Evolutionary conservation across 2,888 invertebrate genomes (phyloP).

Genomic region (Xestia ashworthii): DNA sequence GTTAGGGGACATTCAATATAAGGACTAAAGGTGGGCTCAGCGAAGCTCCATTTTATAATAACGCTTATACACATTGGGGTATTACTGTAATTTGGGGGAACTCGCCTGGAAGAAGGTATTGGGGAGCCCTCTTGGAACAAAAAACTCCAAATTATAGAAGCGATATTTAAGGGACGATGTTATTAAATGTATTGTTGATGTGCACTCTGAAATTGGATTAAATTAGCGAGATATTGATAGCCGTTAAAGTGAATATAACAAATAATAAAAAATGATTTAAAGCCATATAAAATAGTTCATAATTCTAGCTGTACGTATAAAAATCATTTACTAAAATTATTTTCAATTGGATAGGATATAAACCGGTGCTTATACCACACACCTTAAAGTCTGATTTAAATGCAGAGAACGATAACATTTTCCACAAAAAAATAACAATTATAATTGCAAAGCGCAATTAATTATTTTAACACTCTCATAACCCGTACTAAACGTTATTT

Average conservation of each 20-base stretch:
- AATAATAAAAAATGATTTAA: neutral
- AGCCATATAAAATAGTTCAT: neutral
- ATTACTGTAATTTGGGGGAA: conserved; percentile 73
- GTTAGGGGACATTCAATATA: conserved; percentile 68
- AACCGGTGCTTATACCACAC: conserved; percentile 30
- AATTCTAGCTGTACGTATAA: neutral
- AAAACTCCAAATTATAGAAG: conserved; percentile 62
- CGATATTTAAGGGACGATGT: conserved; percentile 58
- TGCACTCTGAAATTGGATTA: conserved; percentile 38
- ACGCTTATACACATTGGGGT: conserved; percentile 67
- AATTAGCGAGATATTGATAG: conserved; percentile 27
- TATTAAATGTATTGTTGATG: conserved; percentile 58
- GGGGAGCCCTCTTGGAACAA: conserved; percentile 52
- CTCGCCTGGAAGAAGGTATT: conserved; percentile 65
- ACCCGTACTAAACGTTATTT: conserved; percentile 7
- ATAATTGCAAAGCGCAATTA: conserved; percentile 50
- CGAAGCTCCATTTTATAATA: conserved; percentile 64
- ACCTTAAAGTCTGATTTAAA: conserved; percentile 21
- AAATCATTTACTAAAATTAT: neutral
- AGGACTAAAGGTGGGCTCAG: conserved; percentile 60
- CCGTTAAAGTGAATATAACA: conserved; percentile 21
- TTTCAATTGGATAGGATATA: conserved; percentile 1
- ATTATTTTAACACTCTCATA: conserved; percentile 29
- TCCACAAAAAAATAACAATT: conserved; percentile 35
- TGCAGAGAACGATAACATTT: conserved; percentile 33